Evolutionary conservation across 23 tunicate genomes (phyloP).

Genomic region (Diplosoma virens): DNA sequence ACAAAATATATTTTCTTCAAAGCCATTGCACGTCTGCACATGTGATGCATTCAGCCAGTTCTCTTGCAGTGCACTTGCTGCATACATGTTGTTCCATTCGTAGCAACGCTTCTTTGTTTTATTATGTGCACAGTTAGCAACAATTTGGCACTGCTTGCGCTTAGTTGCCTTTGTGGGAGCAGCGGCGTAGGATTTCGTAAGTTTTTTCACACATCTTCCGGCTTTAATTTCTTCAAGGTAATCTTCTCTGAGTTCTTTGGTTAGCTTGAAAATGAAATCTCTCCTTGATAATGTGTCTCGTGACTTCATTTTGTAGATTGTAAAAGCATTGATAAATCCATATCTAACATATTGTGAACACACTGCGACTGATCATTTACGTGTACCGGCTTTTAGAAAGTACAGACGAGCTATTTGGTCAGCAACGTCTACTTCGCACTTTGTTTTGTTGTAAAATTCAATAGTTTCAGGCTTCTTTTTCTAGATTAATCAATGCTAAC

Average conservation of each 20-base stretch:
- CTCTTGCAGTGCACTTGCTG: background rate
- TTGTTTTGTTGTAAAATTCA: conserved; percentile 21
- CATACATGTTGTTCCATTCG: background rate
- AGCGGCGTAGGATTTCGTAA: background rate
- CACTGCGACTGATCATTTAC: conserved; percentile 1
- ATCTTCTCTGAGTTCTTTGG: conserved; percentile 13
- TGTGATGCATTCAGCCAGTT: background rate
- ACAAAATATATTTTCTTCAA: too few relatives aligned
- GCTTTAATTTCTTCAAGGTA: background rate
- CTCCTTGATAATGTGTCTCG: conserved; percentile 9
- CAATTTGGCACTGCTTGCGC: too few relatives aligned
- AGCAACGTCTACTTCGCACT: conserved; percentile 6
- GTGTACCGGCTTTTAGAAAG: conserved; percentile 4
- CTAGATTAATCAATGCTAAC: conserved; percentile 5
- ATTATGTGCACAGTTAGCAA: background rate
- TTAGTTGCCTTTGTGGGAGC: background rate
- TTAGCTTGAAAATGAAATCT: conserved; percentile 17
- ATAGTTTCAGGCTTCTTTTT: conserved; percentile 21
- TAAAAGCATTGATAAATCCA: conserved; percentile 9
- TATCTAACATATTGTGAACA: too few relatives aligned
- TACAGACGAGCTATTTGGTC: conserved; percentile 27
- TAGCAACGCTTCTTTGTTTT: background rate
- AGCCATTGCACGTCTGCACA: background rate
- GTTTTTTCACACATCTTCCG: too few relatives aligned
- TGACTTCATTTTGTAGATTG: background rate